Base-by-base conservation (phyloP, 92 coral and sea anemone genomes). In the Pocillopora grandis region DNA sequence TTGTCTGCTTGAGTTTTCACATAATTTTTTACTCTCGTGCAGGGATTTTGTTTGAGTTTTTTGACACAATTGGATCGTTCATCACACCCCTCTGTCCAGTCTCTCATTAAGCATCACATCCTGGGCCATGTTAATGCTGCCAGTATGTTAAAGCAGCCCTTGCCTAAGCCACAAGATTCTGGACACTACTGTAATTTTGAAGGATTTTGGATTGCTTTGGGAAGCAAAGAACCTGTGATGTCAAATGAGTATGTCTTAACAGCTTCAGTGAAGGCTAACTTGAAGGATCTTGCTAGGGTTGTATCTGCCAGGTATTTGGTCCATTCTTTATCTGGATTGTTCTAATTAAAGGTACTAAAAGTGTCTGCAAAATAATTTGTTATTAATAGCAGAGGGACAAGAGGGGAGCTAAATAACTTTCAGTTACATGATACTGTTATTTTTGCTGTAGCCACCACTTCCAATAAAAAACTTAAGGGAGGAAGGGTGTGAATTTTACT, bases 31-130 rank as follows among this genome's bases (percentile, higher is more conserved):
- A n/a, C 20, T 52, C 55, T 64, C 65, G 27, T n/a, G 3, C 90
- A 96, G 99, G 98, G 99, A 1, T 96, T 96, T 76, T 96, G 97
- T 76, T 80, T 96, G 82, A 96, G 99, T 84, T 96, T 96, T 64
- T 88, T 96, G 72, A 96, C 99, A 5, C 99, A 96, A 79, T 83
- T 96, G 42, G 97, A 94, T 87, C 93, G 99, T 17, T 80, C 98
- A 1, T 96, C 98, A 5, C 99, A 96, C 72, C 98, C 93, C 6
- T 90, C 87, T 33, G 98, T 96, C 9, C 87, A 90, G 79, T 77
- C 94, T 49, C 78, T 90, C 55, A 95, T 96, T 66, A 87, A 90
- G 36, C 78, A 80, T 27, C 91, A 89, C 55, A 72, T 96, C 57
- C 90, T 96, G n/a, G 97, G 97, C 23, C 99, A 96, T 59, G 94